These are phyloP conservation scores for Acropternis orthonyx DNA, from an alignment of 2,797 vertebrate species.

Conservation along the genomic window DNA sequence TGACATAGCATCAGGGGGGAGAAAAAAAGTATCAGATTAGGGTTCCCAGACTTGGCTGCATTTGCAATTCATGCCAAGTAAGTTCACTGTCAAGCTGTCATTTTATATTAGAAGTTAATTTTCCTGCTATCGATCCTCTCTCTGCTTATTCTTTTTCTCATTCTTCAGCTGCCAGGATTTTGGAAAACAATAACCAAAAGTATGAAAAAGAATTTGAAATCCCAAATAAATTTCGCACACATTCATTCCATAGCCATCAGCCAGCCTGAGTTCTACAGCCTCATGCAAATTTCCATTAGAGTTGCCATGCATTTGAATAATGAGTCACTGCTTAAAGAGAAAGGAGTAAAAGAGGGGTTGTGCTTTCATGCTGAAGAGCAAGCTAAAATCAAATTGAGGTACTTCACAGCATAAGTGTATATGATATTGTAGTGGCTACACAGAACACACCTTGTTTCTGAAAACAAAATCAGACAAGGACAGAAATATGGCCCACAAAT, in stretches of 20 bases:
- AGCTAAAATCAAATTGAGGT: background rate
- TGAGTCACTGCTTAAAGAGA: background rate
- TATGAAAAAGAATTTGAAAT: background rate
- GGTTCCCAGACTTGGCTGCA: background rate
- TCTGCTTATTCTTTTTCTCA: slow-evolving; percentile 15
- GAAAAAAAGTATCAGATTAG: background rate
- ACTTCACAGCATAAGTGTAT: background rate
- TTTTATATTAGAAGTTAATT: slow-evolving; percentile 51
- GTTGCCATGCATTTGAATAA: background rate
- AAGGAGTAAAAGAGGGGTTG: background rate
- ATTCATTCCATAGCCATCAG: background rate
- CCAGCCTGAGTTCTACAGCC: background rate
- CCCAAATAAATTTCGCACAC: background rate
- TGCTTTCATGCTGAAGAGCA: background rate
- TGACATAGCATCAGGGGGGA: background rate
- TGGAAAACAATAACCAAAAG: background rate
- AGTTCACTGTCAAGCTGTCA: slow-evolving; percentile 29
- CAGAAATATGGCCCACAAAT: background rate
- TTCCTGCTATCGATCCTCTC: slow-evolving; percentile 20
- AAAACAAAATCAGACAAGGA: background rate
- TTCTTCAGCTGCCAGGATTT: background rate
- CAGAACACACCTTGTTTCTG: background rate
- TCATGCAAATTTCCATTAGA: background rate
- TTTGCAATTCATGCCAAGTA: slow-evolving; percentile 25
- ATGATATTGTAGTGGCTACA: background rate